Evolutionary conservation across 92 coral and sea anemone genomes (phyloP).

Genomic region (Porites divaricata): DNA sequence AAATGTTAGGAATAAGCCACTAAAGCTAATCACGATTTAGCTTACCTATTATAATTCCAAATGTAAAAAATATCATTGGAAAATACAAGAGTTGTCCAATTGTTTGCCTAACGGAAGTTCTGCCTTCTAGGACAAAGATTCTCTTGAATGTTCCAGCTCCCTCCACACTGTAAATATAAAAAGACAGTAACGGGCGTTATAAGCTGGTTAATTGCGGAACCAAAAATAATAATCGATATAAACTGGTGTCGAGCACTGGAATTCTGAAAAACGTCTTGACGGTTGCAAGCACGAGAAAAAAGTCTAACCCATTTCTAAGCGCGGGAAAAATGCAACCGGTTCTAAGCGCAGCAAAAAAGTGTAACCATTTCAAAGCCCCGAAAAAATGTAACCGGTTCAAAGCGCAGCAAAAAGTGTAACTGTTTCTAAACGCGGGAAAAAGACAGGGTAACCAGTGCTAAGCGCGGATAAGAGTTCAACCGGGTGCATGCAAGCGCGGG

Average conservation of each 20-base stretch:
- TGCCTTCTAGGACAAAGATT: constrained; percentile 65
- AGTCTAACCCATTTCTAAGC: too few species aligned
- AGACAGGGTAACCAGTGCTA: too few species aligned
- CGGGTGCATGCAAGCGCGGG: neutral
- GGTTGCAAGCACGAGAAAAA: too few species aligned
- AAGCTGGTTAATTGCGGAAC: too few species aligned
- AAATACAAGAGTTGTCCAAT: constrained; percentile 68
- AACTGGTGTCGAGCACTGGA: too few species aligned
- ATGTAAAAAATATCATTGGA: constrained; percentile 58
- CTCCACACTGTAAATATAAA: constrained; percentile 21
- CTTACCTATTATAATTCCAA: constrained; percentile 70
- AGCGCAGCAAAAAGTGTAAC: neutral
- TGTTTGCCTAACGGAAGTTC: constrained; percentile 59
- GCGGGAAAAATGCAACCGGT: too few species aligned
- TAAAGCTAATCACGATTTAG: neutral
- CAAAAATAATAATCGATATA: too few species aligned
- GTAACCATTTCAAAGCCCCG: too few species aligned
- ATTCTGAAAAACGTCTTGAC: too few species aligned
- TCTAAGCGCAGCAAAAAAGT: neutral
- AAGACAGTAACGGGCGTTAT: neutral
- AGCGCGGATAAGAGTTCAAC: too few species aligned
- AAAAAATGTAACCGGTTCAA: neutral
- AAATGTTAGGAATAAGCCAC: too few species aligned
- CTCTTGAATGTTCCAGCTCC: constrained; percentile 61
- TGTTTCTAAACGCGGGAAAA: neutral